Conservation (phyloP, 2,888 invertebrate genomes). For the Drosophila recens region DNA sequence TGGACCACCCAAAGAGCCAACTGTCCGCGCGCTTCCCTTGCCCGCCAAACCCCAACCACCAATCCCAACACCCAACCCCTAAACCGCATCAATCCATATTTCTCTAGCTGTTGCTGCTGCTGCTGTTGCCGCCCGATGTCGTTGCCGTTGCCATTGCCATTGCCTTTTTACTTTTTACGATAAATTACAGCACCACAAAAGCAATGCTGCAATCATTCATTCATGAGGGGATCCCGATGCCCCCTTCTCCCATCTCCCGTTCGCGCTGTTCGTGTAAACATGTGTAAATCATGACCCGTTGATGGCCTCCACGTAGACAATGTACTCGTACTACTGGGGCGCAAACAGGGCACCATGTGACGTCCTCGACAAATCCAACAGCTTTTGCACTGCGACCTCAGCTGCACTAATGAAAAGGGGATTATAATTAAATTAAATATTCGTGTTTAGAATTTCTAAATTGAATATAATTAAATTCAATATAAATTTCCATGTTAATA, state of each 20-base stretch:
- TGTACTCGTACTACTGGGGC: not conserved
- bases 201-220: slow-evolving; percentile 72
- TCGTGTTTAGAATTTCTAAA: not conserved
- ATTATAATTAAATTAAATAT: not conserved
- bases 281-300: slow-evolving; percentile 83
- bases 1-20: slow-evolving; percentile 72
- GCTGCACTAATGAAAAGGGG: not conserved
- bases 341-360: slow-evolving; percentile 57
- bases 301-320: slow-evolving; percentile 63
- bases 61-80: slow-evolving; percentile 17
- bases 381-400: slow-evolving; percentile 73
- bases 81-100: slow-evolving; percentile 77
- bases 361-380: slow-evolving; percentile 39
- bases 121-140: slow-evolving; percentile 10
- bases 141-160: slow-evolving; percentile 27
- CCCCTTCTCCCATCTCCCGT: slow-evolving; percentile 14
- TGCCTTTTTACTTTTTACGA: slow-evolving; percentile 71
- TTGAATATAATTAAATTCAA: not conserved
- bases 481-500: too few relatives aligned
- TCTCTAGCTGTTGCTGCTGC: slow-evolving; percentile 59
- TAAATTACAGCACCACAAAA: slow-evolving; percentile 67
- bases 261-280: slow-evolving; percentile 75
- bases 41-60: slow-evolving; percentile 3
- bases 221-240: slow-evolving; percentile 42
- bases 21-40: slow-evolving; percentile 22